Percentiles rank a stretch among this genome's conserved stretches.
These are phyloP conservation scores for Gymnocheta viridis DNA, from an alignment of 2,888 invertebrate genomes.

Conservation along the genomic window DNA sequence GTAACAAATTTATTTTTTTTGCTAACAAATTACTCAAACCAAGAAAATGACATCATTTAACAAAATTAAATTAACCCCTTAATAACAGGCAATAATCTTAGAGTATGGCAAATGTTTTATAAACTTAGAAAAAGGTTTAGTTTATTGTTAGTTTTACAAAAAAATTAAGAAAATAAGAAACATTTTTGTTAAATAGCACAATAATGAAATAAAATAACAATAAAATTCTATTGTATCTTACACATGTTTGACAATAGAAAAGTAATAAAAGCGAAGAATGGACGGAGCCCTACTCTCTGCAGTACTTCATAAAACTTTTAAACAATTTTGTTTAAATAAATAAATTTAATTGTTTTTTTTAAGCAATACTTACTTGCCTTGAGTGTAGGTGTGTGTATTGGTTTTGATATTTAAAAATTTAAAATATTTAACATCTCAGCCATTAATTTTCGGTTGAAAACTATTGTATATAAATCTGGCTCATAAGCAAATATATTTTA, in stretches of 20 bases:
- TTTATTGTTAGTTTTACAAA: constrained; percentile 2
- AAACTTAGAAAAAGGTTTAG: not conserved
- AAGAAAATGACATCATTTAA: constrained; percentile 46
- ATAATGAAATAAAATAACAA: not conserved
- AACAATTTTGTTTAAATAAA: constrained; percentile 6
- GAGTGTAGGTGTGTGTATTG: not conserved
- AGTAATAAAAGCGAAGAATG: not conserved
- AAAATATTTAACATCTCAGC: constrained; percentile 3
- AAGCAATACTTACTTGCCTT: not conserved
- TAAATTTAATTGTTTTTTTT: constrained; percentile 31
- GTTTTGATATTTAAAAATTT: not conserved
- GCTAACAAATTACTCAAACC: not conserved
- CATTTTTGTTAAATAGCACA: constrained; percentile 24
- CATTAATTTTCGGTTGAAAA: not conserved
- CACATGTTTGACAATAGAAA: not conserved
- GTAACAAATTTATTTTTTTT: constrained; percentile 10
- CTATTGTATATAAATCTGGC: not conserved
- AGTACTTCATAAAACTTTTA: constrained; percentile 2
- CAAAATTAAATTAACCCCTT: constrained; percentile 9
- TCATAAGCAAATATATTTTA: constrained; percentile 3
- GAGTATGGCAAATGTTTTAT: not conserved
- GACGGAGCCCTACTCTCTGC: too few relatives aligned
- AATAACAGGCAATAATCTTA: not conserved
- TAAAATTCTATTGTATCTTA: constrained; percentile 8
- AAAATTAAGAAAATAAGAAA: not conserved